Percentiles rank a stretch among this genome's conserved stretches.
These are phyloP conservation scores for Entomyzon cyanotis DNA, from an alignment of 2,113 vertebrate genomes.

Conservation along the genomic window DNA sequence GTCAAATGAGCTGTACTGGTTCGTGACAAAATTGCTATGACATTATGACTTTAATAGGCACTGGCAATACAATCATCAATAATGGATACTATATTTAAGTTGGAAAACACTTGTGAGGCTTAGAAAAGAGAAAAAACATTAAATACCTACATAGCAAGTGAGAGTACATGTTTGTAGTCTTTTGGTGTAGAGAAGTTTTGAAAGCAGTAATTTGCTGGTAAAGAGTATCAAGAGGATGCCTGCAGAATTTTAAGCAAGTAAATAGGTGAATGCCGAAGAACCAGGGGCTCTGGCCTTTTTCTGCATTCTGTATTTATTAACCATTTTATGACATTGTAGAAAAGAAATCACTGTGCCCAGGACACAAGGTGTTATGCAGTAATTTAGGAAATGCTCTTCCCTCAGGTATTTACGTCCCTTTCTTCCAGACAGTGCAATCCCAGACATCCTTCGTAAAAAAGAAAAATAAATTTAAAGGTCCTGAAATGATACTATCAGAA, in stretches of 20 bases:
- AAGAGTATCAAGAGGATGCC: neutral
- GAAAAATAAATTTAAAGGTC: neutral
- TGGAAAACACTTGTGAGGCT: neutral
- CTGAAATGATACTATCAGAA: neutral
- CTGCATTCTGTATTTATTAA: neutral
- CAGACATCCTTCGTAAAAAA: neutral
- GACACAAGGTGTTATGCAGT: neutral
- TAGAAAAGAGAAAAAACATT: neutral
- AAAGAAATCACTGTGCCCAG: neutral
- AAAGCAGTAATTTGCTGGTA: constrained; percentile 3
- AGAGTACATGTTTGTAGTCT: neutral
- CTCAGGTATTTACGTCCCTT: neutral
- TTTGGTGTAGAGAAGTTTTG: neutral
- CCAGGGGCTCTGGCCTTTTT: neutral
- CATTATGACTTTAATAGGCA: constrained; percentile 17
- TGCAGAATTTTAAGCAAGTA: neutral
- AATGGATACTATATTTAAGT: neutral
- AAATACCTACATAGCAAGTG: neutral
- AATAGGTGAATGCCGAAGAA: neutral
- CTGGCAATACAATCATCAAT: neutral
- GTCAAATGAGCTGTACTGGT: neutral
- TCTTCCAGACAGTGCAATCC: neutral
- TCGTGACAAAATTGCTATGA: neutral
- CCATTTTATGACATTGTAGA: neutral
- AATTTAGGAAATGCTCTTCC: neutral